These are phyloP conservation scores for Volucella inanis DNA, from an alignment of 2,888 invertebrate genomes.

Conservation along the genomic window DNA sequence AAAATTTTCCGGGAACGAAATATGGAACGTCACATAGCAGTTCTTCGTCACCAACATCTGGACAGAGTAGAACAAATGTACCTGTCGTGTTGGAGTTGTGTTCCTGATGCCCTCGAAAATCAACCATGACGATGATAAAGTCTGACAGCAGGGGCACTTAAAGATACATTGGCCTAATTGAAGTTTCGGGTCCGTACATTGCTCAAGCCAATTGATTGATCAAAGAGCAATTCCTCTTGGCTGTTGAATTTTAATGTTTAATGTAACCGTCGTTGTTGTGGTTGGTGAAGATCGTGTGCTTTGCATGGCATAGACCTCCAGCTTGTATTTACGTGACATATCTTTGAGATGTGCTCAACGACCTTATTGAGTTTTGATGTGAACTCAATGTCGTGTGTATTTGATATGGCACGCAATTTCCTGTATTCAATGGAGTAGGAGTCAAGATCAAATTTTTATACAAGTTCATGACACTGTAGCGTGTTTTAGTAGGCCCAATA, in stretches of 20 bases:
- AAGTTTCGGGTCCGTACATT: constrained; percentile 44
- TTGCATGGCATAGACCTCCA: constrained; percentile 47
- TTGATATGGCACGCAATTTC: constrained; percentile 69
- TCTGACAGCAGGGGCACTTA: constrained; percentile 69
- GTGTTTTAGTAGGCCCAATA: constrained; percentile 34
- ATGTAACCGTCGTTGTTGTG: not conserved
- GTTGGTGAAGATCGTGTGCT: constrained; percentile 1
- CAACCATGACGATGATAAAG: constrained; percentile 67
- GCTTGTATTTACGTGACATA: constrained; percentile 62
- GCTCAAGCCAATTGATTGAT: not conserved
- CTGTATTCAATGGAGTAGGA: constrained; percentile 37
- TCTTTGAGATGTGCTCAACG: constrained; percentile 67
- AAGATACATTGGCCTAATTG: constrained; percentile 67
- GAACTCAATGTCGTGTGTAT: constrained; percentile 68
- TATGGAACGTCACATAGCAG: constrained; percentile 50
- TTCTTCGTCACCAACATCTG: constrained; percentile 57
- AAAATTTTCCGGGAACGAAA: constrained; percentile 45
- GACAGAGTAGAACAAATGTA: constrained; percentile 66
- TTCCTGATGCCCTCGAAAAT: constrained; percentile 50
- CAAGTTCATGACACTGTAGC: constrained; percentile 57
- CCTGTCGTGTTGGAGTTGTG: constrained; percentile 67
- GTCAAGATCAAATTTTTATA: constrained; percentile 34
- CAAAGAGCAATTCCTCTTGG: constrained; percentile 13
- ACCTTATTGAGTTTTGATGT: constrained; percentile 72
- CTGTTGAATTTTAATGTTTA: constrained; percentile 26